Percentiles rank a stretch among this genome's conserved stretches.
Conservation (phyloP, 2,113 vertebrate species). For the Maccullochella peelii region DNA sequence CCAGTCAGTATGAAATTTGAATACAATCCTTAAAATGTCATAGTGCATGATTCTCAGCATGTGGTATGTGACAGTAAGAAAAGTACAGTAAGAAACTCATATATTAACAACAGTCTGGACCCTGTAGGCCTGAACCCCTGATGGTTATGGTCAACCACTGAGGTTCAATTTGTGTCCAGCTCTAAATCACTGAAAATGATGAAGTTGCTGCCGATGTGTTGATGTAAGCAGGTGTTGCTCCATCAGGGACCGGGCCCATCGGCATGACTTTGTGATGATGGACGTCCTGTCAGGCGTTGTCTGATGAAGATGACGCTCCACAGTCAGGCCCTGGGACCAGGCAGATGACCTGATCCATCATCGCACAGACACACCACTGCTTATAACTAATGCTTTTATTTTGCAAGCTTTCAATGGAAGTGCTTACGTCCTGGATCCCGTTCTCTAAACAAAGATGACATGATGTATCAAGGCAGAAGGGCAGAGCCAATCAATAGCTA, state of each 20-base stretch:
- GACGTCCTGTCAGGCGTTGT: constrained; percentile 72
- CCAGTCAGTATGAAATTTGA: no score
- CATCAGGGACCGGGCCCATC: constrained; percentile 45
- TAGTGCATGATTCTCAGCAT: neutral
- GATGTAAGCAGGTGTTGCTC: constrained; percentile 53
- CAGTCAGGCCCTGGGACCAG: constrained; percentile 58
- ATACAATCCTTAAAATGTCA: neutral
- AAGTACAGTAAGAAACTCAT: neutral
- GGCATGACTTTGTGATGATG: constrained; percentile 67
- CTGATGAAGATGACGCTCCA: constrained; percentile 77
- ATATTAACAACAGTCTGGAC: neutral
- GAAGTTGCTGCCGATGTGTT: constrained; percentile 37
- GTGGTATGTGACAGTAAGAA: neutral
- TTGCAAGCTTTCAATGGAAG: constrained; percentile 70
- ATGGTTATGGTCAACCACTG: constrained; percentile 18
- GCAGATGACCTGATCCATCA: constrained; percentile 76
- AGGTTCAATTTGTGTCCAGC: constrained; percentile 21
- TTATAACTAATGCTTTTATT: constrained; percentile 61
- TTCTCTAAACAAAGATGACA: constrained; percentile 78
- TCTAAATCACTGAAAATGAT: constrained; percentile 49
- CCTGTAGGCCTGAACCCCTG: neutral
- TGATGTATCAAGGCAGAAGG: constrained; percentile 75
- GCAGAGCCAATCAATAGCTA: constrained; percentile 78
- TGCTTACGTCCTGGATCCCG: constrained; percentile 60
- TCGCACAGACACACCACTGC: constrained; percentile 35